Evolutionary conservation across 2,888 invertebrate genomes (phyloP).

Genomic region (Micropterix aruncella): DNA sequence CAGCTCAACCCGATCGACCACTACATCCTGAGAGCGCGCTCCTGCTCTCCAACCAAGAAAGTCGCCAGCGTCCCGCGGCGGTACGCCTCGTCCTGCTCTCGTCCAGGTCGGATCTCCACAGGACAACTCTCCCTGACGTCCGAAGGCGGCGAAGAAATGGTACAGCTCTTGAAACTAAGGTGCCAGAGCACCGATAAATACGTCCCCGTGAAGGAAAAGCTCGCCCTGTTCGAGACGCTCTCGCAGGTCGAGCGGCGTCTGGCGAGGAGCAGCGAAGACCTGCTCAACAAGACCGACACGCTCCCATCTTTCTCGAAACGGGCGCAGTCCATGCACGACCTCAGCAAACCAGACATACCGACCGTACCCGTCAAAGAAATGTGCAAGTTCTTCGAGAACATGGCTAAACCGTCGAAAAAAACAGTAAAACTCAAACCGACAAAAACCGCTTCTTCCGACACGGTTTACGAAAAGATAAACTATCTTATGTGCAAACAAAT

Average conservation of each 20-base stretch:
- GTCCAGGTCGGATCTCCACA: constrained; percentile 9
- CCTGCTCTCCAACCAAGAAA: constrained; percentile 24
- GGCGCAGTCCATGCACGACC: constrained; percentile 52
- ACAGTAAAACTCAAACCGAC: no score
- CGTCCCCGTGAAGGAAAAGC: constrained; percentile 55
- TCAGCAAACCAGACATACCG: constrained; percentile 31
- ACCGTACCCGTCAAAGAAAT: constrained; percentile 49
- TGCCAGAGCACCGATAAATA: constrained; percentile 46
- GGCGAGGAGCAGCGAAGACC: constrained; percentile 49
- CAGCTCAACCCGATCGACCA: constrained; percentile 6
- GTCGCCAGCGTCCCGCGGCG: constrained; percentile 16
- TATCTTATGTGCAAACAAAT: neutral
- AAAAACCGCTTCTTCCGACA: no score
- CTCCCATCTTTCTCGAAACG: constrained; percentile 36
- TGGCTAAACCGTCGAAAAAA: no score
- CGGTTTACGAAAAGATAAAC: no score
- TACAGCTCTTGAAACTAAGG: constrained; percentile 29
- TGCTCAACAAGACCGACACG: constrained; percentile 26
- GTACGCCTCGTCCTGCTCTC: constrained; percentile 6
- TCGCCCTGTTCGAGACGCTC: constrained; percentile 55
- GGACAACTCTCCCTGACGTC: constrained; percentile 6
- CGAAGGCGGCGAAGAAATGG: constrained; percentile 2
- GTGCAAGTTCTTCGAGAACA: constrained; percentile 56
- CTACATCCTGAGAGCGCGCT: constrained; percentile 29
- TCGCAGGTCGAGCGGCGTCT: constrained; percentile 46